Evolutionary conservation across 2,113 vertebrate genomes (phyloP).

Genomic region (Myotis brandtii): DNA sequence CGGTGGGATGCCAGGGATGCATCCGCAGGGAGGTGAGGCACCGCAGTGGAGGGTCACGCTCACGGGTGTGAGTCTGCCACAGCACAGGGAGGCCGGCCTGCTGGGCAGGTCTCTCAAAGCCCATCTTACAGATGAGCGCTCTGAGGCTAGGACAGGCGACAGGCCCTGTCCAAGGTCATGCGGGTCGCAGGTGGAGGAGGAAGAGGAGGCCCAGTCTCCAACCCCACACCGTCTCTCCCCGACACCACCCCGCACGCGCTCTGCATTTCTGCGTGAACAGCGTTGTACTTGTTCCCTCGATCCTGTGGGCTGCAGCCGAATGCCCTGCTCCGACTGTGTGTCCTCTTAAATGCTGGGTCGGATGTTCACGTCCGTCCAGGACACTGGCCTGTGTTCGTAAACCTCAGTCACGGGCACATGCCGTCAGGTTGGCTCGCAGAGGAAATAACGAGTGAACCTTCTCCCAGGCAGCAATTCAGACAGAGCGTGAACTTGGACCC

Average conservation of each 20-base stretch:
- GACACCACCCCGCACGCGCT: fast-evolving
- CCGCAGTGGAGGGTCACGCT: background rate
- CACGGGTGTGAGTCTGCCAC: background rate
- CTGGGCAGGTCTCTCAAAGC: fast-evolving
- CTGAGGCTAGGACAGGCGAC: background rate
- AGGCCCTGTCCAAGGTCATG: background rate
- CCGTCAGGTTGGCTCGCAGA: background rate
- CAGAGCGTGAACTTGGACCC: background rate
- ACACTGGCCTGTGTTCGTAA: background rate
- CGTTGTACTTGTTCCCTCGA: background rate
- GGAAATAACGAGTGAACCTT: background rate
- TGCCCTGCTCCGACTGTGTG: background rate
- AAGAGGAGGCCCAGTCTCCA: fast-evolving
- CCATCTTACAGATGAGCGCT: fast-evolving
- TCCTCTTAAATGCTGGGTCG: fast-evolving
- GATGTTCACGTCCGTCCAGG: background rate
- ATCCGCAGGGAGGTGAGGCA: fast-evolving
- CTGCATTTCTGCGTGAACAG: fast-evolving
- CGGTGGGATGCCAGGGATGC: background rate
- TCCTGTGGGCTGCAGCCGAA: background rate
- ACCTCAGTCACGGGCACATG: fast-evolving
- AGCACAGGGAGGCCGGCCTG: background rate
- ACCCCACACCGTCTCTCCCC: fast-evolving
- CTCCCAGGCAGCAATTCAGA: fast-evolving
- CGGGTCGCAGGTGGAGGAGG: background rate